Percentiles rank a stretch among this genome's conserved stretches.
Conservation (phyloP, 2,888 invertebrate species). For the Steinernema hermaphroditum region DNA sequence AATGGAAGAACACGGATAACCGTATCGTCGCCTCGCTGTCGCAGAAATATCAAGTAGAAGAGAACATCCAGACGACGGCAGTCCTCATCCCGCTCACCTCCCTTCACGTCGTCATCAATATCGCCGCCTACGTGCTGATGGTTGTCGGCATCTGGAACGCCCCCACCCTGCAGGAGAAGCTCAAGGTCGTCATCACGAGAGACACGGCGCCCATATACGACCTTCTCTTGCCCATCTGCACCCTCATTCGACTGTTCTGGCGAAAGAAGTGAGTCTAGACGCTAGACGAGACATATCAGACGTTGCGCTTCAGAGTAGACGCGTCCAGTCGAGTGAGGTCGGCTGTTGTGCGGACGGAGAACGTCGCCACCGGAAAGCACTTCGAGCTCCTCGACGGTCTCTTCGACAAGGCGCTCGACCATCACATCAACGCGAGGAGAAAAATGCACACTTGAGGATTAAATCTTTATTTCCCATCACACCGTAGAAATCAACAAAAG, state of each 20-base stretch:
- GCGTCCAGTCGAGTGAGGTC: background rate
- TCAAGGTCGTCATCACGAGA: background rate
- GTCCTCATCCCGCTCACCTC: conserved; percentile 2
- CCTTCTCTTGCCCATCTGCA: background rate
- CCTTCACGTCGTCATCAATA: background rate
- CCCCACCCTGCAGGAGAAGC: background rate
- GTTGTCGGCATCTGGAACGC: background rate
- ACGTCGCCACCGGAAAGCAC: background rate
- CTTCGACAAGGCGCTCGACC: background rate
- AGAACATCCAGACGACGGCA: conserved; percentile 8
- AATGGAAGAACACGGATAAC: background rate
- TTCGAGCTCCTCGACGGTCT: conserved; percentile 7
- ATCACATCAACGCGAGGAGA: background rate
- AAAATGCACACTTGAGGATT: no score
- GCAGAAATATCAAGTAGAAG: conserved; percentile 12
- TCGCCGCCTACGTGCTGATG: background rate
- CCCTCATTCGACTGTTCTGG: background rate
- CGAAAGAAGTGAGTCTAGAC: background rate
- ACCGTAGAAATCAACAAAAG: background rate
- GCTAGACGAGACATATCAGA: background rate
- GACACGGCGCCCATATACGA: background rate
- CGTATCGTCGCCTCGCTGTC: background rate
- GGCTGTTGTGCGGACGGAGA: background rate
- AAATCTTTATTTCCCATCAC: no score
- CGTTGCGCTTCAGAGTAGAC: background rate